Evolutionary conservation across 2,113 vertebrate genomes (phyloP), one percentile per base, ranked within the genome.

Genomic region (Notarius lentiginosus): DNA sequence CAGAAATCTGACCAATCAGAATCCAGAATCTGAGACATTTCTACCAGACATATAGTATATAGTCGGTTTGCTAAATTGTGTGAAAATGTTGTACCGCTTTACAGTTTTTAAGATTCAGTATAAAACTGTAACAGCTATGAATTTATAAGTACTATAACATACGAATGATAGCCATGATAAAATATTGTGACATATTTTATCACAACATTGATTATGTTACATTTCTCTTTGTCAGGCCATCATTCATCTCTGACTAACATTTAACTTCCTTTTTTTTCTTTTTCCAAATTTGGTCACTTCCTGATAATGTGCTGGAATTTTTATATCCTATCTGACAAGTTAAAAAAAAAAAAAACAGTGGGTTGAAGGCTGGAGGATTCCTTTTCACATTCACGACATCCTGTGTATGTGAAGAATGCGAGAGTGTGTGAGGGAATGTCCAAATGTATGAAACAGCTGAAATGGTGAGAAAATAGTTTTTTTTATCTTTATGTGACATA

Each of bases 361-460:
- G 90, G 90, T 66, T 49, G 58, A 34, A 83, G 66, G 58, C 51
- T 51, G 66, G 55, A 65, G 87, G 60, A 83, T 86, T 84, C 72
- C 47, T 70, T 66, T 0, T 20, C 90, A 84, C 2, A 85, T 84
- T 82, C 24, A 87, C 89, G 7, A 91, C 89, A 91, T 89, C 73
- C 82, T 87, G 60, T 86, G 86, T 83, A 82, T 88, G 51, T 87
- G 22, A 77, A 85, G 73, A 89, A 82, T 88, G 82, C 20, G 10
- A 56, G 55, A 41, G 82, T 63, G 76, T 83, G 49, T 68, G 51
- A 79, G 60, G 11, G 76, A 30, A 88, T 27, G 17, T 72, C 30
- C 12, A 15, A 68, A 73, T 73, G 76, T 79, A 51, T 86, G 76
- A 79, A 68, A 88, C 11, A 53, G 65, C 65, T 73, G 34, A 60